Percentiles rank a stretch among this genome's conserved stretches.
Conservation (phyloP, 2,113 vertebrate species). For the Cyanoliseus patagonus region DNA sequence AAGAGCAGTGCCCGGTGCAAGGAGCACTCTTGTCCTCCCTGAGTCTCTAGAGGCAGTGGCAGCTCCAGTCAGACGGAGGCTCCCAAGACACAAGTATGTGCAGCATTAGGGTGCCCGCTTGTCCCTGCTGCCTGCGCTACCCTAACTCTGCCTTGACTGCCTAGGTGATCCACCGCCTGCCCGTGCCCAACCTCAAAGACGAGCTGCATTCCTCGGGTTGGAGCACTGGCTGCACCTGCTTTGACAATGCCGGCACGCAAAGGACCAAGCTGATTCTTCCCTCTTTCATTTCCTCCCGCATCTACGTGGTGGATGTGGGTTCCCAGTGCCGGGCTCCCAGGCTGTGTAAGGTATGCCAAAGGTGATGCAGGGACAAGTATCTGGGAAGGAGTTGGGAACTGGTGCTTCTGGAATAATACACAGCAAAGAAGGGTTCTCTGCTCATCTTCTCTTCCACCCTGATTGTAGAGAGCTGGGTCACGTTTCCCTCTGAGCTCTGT, state of each 20-base stretch:
- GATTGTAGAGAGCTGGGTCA: neutral
- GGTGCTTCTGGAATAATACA: neutral
- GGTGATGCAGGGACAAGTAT: neutral
- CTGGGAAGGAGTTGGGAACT: neutral
- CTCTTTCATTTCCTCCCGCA: constrained; percentile 34
- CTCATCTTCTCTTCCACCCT: neutral
- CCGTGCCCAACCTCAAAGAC: constrained; percentile 48
- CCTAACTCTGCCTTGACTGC: neutral
- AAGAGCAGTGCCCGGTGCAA: neutral
- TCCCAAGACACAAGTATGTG: neutral
- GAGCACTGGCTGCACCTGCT: neutral
- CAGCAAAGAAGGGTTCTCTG: neutral
- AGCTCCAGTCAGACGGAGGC: neutral
- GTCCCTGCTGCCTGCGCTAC: neutral
- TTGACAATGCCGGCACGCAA: neutral
- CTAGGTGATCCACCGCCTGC: constrained; percentile 51
- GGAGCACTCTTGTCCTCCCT: neutral
- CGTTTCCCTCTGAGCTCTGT: neutral
- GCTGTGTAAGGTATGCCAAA: neutral
- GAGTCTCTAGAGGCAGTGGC: neutral
- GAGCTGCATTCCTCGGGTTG: constrained; percentile 30
- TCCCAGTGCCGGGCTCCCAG: neutral
- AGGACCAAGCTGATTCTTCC: constrained; percentile 42
- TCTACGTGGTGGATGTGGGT: constrained; percentile 55
- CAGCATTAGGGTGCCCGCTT: neutral